phyloP scores from a whole-genome alignment of 2,113 vertebrate genomes.

The Sturnus vulgaris region DNA sequence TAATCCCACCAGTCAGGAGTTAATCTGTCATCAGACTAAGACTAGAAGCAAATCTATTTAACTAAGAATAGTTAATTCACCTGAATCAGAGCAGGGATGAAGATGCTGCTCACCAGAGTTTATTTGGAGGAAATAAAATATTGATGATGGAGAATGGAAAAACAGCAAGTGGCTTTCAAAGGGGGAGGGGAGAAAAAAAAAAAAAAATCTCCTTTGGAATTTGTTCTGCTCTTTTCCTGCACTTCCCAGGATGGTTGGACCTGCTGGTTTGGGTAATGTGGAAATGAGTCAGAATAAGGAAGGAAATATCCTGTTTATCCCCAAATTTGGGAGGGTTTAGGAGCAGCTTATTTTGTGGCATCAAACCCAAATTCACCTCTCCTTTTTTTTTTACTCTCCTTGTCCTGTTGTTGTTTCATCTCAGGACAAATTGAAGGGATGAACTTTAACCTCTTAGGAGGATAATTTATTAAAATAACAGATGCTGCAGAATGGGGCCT shows the following conservation, averaged over 20 bases:
- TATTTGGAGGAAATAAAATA: background rate
- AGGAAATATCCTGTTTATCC: background rate
- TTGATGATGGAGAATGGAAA: background rate
- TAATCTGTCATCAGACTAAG: slow-evolving; percentile 45
- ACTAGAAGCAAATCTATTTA: slow-evolving; percentile 46
- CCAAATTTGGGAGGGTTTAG: background rate
- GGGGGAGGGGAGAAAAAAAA: rapidly evolving
- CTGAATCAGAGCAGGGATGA: background rate
- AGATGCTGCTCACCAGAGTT: background rate
- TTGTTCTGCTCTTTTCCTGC: background rate
- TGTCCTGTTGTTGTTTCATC: background rate
- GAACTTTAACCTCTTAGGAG: background rate
- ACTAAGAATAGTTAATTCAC: slow-evolving; percentile 56
- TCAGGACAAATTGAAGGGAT: background rate
- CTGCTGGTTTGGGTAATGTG: background rate
- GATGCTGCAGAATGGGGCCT: background rate
- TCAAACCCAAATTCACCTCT: background rate
- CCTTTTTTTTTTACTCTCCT: background rate
- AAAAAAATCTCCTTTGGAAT: background rate
- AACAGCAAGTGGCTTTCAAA: background rate
- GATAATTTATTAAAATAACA: slow-evolving; percentile 32
- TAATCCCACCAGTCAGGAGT: slow-evolving; percentile 50
- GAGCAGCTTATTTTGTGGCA: background rate
- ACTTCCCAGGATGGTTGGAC: background rate
- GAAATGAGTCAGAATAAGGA: background rate